Conservation (phyloP, 35 echinoderm and acorn worm genomes). For the Eucidaris tribuloides region DNA sequence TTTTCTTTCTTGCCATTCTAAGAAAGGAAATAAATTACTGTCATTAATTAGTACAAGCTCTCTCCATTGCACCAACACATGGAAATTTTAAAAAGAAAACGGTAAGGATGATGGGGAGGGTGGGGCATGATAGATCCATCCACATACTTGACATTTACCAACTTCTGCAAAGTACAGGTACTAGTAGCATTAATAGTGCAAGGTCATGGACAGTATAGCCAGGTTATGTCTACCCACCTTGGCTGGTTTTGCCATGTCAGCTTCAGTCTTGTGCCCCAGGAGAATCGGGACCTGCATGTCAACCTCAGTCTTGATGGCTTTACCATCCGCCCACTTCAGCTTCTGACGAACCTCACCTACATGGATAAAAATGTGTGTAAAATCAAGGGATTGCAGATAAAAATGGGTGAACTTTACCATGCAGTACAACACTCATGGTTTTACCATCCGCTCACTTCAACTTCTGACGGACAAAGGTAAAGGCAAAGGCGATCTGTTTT, state of each 20-base stretch:
- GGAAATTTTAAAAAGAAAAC: not conserved
- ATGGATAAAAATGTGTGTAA: not conserved
- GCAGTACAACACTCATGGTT: not conserved
- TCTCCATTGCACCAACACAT: not conserved
- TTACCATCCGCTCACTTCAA: not conserved
- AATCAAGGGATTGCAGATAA: not conserved
- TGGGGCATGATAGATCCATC: not conserved
- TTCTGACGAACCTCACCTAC: constrained; percentile 81
- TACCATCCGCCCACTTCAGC: constrained; percentile 97
- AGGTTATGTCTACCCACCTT: too few relatives aligned
- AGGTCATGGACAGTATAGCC: not conserved
- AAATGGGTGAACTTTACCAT: not conserved
- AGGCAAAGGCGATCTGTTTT: too few relatives aligned
- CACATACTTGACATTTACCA: not conserved
- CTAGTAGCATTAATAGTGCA: not conserved
- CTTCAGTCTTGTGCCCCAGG: constrained; percentile 96
- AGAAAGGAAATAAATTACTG: not conserved
- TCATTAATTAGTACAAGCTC: not conserved
- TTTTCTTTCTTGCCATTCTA: constrained; percentile 25
- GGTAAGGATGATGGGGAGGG: not conserved
- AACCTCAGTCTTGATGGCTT: constrained; percentile 87
- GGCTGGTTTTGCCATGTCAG: constrained; percentile 78
- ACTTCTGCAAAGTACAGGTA: not conserved
- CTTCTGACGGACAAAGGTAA: not conserved
- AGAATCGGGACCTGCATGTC: constrained; percentile 96